Evolutionary conservation across 2,888 invertebrate genomes (phyloP), one percentile per base, ranked within the genome.

Genomic region (Leptodirus hochenwartii): DNA sequence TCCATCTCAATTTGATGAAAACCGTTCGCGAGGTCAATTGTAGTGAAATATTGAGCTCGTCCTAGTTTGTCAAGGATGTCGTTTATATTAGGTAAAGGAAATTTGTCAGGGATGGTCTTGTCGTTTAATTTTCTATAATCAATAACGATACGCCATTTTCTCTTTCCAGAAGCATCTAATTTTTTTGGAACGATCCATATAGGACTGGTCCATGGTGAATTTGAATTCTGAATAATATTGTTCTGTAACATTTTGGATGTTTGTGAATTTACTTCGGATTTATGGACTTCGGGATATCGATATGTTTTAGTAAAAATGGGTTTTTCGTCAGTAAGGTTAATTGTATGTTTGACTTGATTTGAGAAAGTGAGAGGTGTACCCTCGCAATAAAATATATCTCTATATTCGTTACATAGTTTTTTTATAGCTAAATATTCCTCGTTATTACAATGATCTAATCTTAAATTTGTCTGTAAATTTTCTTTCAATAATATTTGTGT

Each of bases 11-110:
- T 46, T 32, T 52, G 49, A 27, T 45, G 43, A 27, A 46, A 51
- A 1, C 47, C 49, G 16, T 36, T 39, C 1, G 47, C 43, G 4
- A 49, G 30, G 31, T 51, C 47, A 3, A 50, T 25, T 0, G 40
- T 44, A 1, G 43, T 40, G 30, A 50, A 50, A 27, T 44, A 49
- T 15, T 41, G 29, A 13, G 41, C 41, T 30, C 39, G 35, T 2
- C 47, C 47, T 16, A 48, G 27, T 32, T 46, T 42, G 25, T 49
- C 46, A 14, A 50, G 31, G 4, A 49, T 38, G n/a, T 49, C 46
- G 2, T 38, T 35, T 8, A 51, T 45, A 24, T 46, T 43, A 34
- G 41, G 46, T 15, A 49, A 33, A 2, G 43, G 46, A 16, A 45
- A 49, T 35, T 35, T 41, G 30, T 50, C 47, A 12, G 39, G 38